Percentiles rank a stretch among this genome's conserved stretches.
Conservation (phyloP, 2,888 invertebrate species). For the Cosmia pyralina region DNA sequence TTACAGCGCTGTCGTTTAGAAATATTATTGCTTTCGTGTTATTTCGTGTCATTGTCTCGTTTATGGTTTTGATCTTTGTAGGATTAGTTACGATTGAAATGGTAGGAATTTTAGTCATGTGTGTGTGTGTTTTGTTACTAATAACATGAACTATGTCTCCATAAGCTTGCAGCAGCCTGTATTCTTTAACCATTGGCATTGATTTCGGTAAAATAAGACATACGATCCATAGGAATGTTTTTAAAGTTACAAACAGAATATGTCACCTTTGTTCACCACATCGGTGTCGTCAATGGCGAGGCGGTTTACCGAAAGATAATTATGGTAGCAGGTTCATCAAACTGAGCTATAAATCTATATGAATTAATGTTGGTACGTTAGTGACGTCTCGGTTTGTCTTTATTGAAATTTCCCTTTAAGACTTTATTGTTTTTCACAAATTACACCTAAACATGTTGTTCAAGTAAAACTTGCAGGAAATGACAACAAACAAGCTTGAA, state of each 20-base stretch:
- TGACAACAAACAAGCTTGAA: slow-evolving; percentile 55
- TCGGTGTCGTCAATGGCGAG: neutral
- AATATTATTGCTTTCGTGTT: slow-evolving; percentile 61
- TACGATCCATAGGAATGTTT: neutral
- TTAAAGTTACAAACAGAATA: neutral
- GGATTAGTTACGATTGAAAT: slow-evolving; percentile 18
- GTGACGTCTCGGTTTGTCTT: neutral
- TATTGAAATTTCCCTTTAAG: slow-evolving; percentile 3
- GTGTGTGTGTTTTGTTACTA: neutral
- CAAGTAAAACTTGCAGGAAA: slow-evolving; percentile 45
- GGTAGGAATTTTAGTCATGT: neutral
- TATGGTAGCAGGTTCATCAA: neutral
- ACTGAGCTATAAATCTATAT: neutral
- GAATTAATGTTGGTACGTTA: neutral
- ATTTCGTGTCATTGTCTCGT: slow-evolving; percentile 58
- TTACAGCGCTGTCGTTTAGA: slow-evolving; percentile 53
- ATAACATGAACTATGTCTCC: neutral
- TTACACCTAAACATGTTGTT: slow-evolving; percentile 33
- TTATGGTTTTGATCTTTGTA: slow-evolving; percentile 55
- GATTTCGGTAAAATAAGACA: neutral
- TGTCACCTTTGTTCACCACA: neutral
- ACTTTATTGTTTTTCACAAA: slow-evolving; percentile 21
- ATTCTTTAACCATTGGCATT: neutral
- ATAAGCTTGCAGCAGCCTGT: neutral
- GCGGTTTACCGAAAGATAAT: neutral